phyloP scores from a whole-genome alignment of 2,797 vertebrate species.

The Staurois parvus region DNA sequence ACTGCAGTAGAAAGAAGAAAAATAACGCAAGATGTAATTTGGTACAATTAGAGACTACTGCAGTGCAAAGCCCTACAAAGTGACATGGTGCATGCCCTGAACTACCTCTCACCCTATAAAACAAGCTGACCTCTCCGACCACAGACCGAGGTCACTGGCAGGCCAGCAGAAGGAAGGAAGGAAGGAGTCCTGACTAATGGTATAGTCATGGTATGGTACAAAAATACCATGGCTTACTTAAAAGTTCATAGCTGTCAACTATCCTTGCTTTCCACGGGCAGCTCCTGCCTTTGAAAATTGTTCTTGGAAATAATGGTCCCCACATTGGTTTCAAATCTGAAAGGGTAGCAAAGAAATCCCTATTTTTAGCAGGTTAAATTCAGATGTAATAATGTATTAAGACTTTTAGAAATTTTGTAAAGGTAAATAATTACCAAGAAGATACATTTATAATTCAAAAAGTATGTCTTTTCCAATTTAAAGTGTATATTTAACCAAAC shows the following conservation, averaged over 20 bases:
- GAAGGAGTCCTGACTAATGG: slow-evolving; percentile 15
- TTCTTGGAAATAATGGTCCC: neutral
- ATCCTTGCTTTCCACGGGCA: neutral
- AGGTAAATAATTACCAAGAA: too few species aligned
- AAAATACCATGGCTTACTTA: neutral
- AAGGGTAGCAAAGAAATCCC: neutral
- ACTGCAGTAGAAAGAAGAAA: slow-evolving; percentile 13
- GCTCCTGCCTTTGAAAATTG: too few species aligned
- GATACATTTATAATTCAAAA: too few species aligned
- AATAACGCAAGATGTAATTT: slow-evolving; percentile 46
- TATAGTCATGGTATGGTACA: neutral
- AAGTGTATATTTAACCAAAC: too few species aligned
- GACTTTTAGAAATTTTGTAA: too few species aligned
- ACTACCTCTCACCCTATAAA: slow-evolving; percentile 55
- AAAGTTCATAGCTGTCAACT: neutral
- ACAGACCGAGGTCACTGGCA: slow-evolving; percentile 54
- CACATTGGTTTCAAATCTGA: neutral
- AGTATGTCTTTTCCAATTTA: too few species aligned
- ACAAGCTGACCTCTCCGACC: slow-evolving; percentile 40
- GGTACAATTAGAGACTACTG: slow-evolving; percentile 48
- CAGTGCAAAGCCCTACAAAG: slow-evolving; percentile 40
- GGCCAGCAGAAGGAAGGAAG: slow-evolving; percentile 20
- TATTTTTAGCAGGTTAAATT: neutral
- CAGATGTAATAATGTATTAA: too few species aligned
- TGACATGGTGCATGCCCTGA: slow-evolving; percentile 53